Evolutionary conservation across 2,888 invertebrate species (phyloP).

Genomic region (Liopterus haemorrhoidalis): DNA sequence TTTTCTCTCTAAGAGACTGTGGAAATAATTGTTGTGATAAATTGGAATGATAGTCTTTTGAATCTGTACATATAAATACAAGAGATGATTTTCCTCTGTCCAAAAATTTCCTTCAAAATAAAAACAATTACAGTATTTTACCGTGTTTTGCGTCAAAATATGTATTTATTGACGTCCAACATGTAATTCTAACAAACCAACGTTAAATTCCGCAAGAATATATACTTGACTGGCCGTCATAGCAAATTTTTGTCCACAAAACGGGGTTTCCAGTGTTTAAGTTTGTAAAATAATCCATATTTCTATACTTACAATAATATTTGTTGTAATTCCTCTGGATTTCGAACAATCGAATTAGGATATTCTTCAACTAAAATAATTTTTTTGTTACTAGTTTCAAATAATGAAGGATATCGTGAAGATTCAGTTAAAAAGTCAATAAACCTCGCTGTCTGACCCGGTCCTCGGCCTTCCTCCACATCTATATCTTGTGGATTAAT

Average conservation of each 20-base stretch:
- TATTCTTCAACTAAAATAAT: slow-evolving; percentile 73
- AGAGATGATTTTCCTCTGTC: slow-evolving; percentile 60
- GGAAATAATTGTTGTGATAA: slow-evolving; percentile 60
- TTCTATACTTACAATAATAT: slow-evolving; percentile 58
- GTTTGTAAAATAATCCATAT: slow-evolving; percentile 13
- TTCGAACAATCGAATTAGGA: slow-evolving; percentile 68
- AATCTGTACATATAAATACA: slow-evolving; percentile 67
- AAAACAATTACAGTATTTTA: slow-evolving; percentile 16
- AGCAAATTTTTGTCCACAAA: no score
- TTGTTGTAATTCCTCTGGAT: slow-evolving; percentile 58
- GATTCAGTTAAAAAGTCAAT: slow-evolving; percentile 70
- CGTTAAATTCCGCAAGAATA: no score
- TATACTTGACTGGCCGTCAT: no score
- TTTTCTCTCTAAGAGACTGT: slow-evolving; percentile 54
- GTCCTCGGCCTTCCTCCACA: slow-evolving; percentile 50
- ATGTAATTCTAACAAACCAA: slow-evolving; percentile 9
- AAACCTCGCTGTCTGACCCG: slow-evolving; percentile 63
- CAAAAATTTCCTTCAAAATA: slow-evolving; percentile 52
- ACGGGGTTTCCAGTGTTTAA: no score
- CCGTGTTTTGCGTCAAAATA: slow-evolving; percentile 3
- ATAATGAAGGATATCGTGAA: slow-evolving; percentile 65
- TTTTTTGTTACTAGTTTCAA: slow-evolving; percentile 48
- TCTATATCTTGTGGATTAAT: slow-evolving; percentile 70
- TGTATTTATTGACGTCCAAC: background rate
- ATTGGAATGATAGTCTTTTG: slow-evolving; percentile 55